Evolutionary conservation across 2,888 invertebrate species (phyloP).

Genomic region (Lamellibrachia satsuma): DNA sequence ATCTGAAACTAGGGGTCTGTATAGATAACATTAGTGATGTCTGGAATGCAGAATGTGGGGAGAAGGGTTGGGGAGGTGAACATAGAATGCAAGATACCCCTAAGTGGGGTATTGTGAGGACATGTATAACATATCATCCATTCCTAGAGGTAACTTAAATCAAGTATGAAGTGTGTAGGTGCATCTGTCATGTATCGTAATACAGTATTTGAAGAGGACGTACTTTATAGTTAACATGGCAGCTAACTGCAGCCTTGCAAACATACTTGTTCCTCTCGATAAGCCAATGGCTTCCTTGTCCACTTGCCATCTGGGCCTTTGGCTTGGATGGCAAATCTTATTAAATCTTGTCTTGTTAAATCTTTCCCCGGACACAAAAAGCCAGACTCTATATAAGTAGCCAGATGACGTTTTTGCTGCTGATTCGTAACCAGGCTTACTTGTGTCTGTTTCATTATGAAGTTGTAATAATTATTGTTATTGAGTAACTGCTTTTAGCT

Average conservation of each 20-base stretch:
- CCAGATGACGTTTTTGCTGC: background rate
- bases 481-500: background rate
- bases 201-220: background rate
- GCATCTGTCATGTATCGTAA: background rate
- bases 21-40: background rate
- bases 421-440: background rate
- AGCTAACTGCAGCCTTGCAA: background rate
- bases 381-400: background rate
- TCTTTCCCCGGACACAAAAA: too few species aligned
- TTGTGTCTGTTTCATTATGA: background rate
- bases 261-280: background rate
- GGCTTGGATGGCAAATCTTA: too few species aligned
- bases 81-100: background rate
- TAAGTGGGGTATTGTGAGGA: background rate
- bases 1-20: background rate
- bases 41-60: background rate
- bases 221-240: background rate
- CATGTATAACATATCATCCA: background rate
- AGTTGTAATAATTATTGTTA: background rate
- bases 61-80: background rate
- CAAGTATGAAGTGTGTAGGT: background rate
- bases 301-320: too few species aligned
- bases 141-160: constrained; percentile 1
- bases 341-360: too few species aligned
- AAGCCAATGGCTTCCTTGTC: too few species aligned